Base-by-base conservation (phyloP, 2,888 invertebrate genomes). In the Heliconius cydno region DNA sequence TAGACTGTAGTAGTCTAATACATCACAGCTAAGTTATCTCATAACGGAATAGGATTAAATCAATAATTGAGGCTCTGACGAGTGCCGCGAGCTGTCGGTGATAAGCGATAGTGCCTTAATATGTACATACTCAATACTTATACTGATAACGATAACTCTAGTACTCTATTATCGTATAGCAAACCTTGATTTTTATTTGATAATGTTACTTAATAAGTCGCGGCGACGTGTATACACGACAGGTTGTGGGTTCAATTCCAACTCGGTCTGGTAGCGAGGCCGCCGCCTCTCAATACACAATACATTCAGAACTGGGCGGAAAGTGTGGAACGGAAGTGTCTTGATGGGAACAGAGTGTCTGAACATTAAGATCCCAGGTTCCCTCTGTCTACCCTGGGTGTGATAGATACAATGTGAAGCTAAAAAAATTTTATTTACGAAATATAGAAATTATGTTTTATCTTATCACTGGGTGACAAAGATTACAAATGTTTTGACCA, bases 21-120 rank as follows among this genome's bases (percentile, higher is more conserved):
- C 41, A 72, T 57, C 28, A 30, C 19, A 57, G 12, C 41, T 28
- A 25, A 68, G 68, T 13, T 68, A 68, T 68, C 68, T 38, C 68
- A 22, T 13, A 22, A n/a, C 57, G n/a, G 28, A 57, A 57, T 72
- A 6, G 57, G 34, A 57, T 57, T 30, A 34, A 57, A 72, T 72
- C 57, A 72, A 72, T 72, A 72, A 72, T 57, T 52, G 72, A 72
- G 70, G 57, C 57, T 60, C 60, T 60, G 57, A 57, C 52, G 57
- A 13, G 22, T 57, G n/a, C 30, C 28, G 72, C 41, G 41, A 38
- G 41, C 57, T 72, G 30, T n/a, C 72, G 57, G n/a, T 15, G 70
- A 72, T 72, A 72, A 72, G 72, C 72, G 30, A 57, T 72, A 72
- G 28, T 57, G 71, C 52, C 28, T 41, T 46, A 28, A 67, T 67